Evolutionary conservation across 2,888 invertebrate species (phyloP), one percentile per base, ranked within the genome.

Genomic region (Portevinia maculata): DNA sequence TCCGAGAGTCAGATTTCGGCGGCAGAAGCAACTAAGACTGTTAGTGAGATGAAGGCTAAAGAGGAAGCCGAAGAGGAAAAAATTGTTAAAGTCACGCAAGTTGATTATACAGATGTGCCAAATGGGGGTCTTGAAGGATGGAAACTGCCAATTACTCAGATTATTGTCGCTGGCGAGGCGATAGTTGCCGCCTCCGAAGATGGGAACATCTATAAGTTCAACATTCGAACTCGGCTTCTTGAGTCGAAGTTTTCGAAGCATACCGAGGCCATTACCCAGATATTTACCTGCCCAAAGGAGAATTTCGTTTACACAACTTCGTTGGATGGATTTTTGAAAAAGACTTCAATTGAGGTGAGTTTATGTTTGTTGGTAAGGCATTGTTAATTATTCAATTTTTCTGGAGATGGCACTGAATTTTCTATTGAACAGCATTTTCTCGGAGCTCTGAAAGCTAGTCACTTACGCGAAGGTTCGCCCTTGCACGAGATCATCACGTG

Each of bases 121-220:
- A 85, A 81, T 34, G 89, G 89, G 0, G 76, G 73, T 7, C 71
- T 90, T 11, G 86, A 85, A 21, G 86, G 86, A 30, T 86, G 89
- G 32, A 85, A 85, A 24, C 87, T 87, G 65, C 87, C 89, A 15
- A 88, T 90, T 9, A 88, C 89, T 1, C 88, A 90, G 79, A 88
- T 90, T 30, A 85, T 86, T 44, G 83, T 89, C 11, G 85, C 86
- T n/a, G 87, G 88, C 15, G 84, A 87, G 32, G 86, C 85, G 24
- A 87, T 90, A 17, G 79, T 91, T 13, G 90, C 90, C 3, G 89
- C 90, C 0, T 88, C 90, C 0, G 90, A 91, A 71, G 88, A 89
- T 74, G 91, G 91, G 0, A 88, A 88, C 70, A 85, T 91, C 5
- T 90, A 89, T 71, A 88, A 89, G 78, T 91, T 88, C 57, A 87